phyloP scores from a whole-genome alignment of 2,797 vertebrate species.

The Threskiornis aethiopicus region DNA sequence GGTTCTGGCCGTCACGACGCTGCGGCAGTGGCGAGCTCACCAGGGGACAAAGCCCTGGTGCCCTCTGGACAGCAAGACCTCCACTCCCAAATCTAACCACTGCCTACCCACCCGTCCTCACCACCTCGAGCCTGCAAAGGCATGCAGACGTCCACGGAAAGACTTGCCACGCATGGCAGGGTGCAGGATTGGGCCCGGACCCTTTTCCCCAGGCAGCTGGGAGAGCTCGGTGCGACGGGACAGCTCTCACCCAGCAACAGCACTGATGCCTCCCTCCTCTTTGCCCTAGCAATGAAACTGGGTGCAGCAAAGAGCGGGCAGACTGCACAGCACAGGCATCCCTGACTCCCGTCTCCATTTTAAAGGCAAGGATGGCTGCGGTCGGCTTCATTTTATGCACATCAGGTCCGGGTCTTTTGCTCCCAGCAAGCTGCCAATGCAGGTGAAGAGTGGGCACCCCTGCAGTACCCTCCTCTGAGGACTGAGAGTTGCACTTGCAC shows the following conservation, averaged over 20 bases:
- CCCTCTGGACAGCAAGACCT: background rate
- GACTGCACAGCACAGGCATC: background rate
- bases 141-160: rapidly evolving
- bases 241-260: rapidly evolving
- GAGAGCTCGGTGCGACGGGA: rapidly evolving
- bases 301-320: background rate
- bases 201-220: rapidly evolving
- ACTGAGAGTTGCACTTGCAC: background rate
- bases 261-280: background rate
- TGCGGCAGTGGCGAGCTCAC: rapidly evolving
- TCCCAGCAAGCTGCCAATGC: background rate
- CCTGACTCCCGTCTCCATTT: background rate
- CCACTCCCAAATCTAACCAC: rapidly evolving
- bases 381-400: background rate
- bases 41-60: rapidly evolving
- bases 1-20: rapidly evolving
- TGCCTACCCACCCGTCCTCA: rapidly evolving
- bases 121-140: rapidly evolving
- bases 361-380: background rate
- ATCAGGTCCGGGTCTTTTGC: background rate
- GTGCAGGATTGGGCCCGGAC: rapidly evolving
- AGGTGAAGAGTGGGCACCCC: too few species aligned
- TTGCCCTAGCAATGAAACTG: rapidly evolving
- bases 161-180: rapidly evolving
- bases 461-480: rapidly evolving